phyloP scores from a whole-genome alignment of 53 echinoderm and acorn worm species.

The Mesocentrotus franciscanus region DNA sequence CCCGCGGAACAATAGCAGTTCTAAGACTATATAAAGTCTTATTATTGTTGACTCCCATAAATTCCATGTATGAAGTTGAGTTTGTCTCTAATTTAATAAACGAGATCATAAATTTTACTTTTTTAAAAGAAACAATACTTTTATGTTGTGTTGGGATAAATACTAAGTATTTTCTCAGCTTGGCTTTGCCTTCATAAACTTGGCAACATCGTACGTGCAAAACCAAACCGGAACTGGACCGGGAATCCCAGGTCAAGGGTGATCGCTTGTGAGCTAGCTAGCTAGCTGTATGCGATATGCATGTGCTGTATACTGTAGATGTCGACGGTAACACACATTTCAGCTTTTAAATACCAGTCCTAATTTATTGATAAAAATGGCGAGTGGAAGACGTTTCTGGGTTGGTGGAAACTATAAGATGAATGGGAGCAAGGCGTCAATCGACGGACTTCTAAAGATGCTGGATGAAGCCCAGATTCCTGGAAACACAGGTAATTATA shows the following conservation, averaged over 20 bases:
- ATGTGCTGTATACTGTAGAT: too few species aligned
- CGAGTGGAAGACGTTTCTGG: constrained; percentile 81
- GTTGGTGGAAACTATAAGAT: constrained; percentile 99
- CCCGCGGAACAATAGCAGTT: neutral
- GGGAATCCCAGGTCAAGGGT: constrained; percentile 34
- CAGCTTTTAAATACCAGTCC: neutral
- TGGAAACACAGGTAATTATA: constrained; percentile 83
- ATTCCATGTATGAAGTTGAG: neutral
- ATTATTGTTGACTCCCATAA: neutral
- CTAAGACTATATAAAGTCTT: too few species aligned
- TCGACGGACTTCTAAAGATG: constrained; percentile 85
- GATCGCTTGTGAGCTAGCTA: neutral
- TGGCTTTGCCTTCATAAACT: neutral
- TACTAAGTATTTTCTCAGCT: neutral
- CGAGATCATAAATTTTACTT: neutral
- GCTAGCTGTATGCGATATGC: too few species aligned
- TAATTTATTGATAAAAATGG: constrained; percentile 26
- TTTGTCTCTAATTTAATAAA: neutral
- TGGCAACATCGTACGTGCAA: constrained; percentile 14
- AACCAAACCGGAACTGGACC: constrained; percentile 19
- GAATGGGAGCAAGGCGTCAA: constrained; percentile 90
- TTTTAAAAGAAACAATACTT: neutral
- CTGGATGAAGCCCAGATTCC: constrained; percentile 82
- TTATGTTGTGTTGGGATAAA: neutral
- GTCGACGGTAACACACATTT: neutral